Base-by-base conservation (phyloP, 2,113 vertebrate species). In the Seriola quinqueradiata region DNA sequence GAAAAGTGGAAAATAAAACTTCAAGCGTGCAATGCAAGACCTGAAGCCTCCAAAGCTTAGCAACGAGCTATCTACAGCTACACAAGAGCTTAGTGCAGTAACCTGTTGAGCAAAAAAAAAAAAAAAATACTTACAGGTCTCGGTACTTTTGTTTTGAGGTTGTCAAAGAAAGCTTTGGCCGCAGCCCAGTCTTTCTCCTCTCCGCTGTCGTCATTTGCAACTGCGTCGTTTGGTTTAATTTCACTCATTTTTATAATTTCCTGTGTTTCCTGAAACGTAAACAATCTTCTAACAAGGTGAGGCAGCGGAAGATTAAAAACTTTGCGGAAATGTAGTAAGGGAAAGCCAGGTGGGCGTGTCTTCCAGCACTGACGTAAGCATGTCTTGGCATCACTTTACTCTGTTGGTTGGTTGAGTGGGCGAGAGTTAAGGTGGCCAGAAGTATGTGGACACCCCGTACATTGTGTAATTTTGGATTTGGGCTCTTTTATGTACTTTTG, bases 101-200 rank as follows among this genome's bases (percentile, higher is more conserved):
- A n/a, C 12, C 13, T 48, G 14, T 13, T 4, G 19, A 32, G 2
- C 0, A 1, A 17, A 28, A 67, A 44, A 61, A 25, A 44, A 61
- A 25, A 25, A 38, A 21, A 28, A 42, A 21, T 12, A 95, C 96
- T 95, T 70, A 97, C 97, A 7, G 96, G 96, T 89, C 95, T 94
- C 3, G 96, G 94, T 84, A 83, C 95, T 70, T 94, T 94, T 3
- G 92, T 87, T 65, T 95, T 95, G 32, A 96, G 86, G 87, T 57
- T 95, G 17, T 97, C 96, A 84, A 95, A 96, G 69, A 92, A 92
- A 0, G 92, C 94, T 80, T 96, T 97, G 19, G 96, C 95, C 2
- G 90, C 96, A 0, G 82, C 91, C 95, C 95, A 96, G 88, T 96
- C 96, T 4, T 40, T 80, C 12, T 92, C 93, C 19, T 92, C 96